Evolutionary conservation across 2,888 invertebrate species (phyloP).

Genomic region (Chorisops tibialis): DNA sequence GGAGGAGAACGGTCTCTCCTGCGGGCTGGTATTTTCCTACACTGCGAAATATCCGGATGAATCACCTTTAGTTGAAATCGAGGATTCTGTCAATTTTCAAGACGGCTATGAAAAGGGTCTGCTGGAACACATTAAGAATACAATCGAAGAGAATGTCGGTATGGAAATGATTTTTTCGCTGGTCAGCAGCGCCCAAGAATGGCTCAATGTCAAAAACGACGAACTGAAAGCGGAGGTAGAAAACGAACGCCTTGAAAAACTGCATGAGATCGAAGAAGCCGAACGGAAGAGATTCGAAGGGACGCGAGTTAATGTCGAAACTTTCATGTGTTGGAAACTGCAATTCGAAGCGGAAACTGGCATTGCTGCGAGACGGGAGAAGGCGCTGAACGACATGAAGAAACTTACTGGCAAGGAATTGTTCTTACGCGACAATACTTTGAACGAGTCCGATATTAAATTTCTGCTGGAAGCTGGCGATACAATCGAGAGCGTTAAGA

Average conservation of each 20-base stretch:
- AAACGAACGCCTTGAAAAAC: constrained; percentile 64
- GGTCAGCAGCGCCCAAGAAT: constrained; percentile 90
- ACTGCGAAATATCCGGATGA: constrained; percentile 88
- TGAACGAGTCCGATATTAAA: constrained; percentile 94
- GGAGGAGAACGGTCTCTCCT: constrained; percentile 66
- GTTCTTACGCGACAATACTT: constrained; percentile 87
- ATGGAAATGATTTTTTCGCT: constrained; percentile 98
- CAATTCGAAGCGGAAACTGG: constrained; percentile 89
- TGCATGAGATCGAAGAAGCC: constrained; percentile 78
- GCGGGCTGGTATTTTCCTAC: constrained; percentile 77
- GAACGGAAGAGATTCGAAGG: constrained; percentile 95
- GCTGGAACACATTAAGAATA: constrained; percentile 59
- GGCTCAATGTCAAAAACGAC: constrained; percentile 85
- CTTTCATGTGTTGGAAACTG: constrained; percentile 91
- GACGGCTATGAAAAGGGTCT: constrained; percentile 64
- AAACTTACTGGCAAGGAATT: constrained; percentile 91
- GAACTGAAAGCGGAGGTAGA: constrained; percentile 67
- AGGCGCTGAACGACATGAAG: constrained; percentile 67
- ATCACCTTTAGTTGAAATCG: constrained; percentile 74
- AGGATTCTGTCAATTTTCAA: constrained; percentile 72
- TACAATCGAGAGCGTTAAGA: constrained; percentile 65
- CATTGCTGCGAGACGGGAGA: constrained; percentile 67
- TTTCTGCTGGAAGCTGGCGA: constrained; percentile 82
- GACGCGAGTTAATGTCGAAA: constrained; percentile 90
- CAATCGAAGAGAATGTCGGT: constrained; percentile 82